Evolutionary conservation across 2,888 invertebrate genomes (phyloP), one percentile per base, ranked within the genome.

Genomic region (Cacoxenus indagator): DNA sequence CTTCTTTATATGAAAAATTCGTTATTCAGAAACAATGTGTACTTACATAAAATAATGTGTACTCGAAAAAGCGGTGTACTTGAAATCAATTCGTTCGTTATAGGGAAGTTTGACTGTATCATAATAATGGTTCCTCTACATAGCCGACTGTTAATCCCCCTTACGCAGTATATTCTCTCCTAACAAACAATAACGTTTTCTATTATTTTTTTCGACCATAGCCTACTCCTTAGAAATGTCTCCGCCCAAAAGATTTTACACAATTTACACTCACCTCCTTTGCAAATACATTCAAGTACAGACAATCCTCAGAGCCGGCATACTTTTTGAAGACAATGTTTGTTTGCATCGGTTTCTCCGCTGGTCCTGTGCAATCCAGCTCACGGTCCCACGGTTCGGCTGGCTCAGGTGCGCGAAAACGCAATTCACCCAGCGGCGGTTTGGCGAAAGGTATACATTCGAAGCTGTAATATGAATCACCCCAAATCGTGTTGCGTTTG

Each of bases 281-380:
- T 8, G 85, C 85, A 43, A 83, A 88, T 0, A 91, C 89, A 81
- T 90, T 90, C n/a, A 91, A 75, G 76, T 89, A 89, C 2, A 90
- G 76, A 71, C 91, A 91, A 77, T 91, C 90, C 79, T 91, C 91
- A 1, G 86, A 84, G 31, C 91, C 91, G 8, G 89, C 83, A 61
- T 84, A 81, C 70, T 87, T 86, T 11, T 85, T 75, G 45, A 83
- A 81, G 19, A 87, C 74, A 45, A 82, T 72, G 74, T 88, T 84
- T 1, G 79, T 77, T 70, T 89, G 88, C 67, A 87, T 73, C 14
- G 87, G 87, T 64, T 83, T 77, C 17, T 85, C 81, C 0, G 85
- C 85, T 48, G 87, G 82, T 4, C 82, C 75, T 0, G 88, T 86
- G 45, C 89, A 89, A 73, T 90, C 88, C 68, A 87, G 74, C 0